Conservation (phyloP, 2,113 vertebrate species). For the Platycercus adscitus region DNA sequence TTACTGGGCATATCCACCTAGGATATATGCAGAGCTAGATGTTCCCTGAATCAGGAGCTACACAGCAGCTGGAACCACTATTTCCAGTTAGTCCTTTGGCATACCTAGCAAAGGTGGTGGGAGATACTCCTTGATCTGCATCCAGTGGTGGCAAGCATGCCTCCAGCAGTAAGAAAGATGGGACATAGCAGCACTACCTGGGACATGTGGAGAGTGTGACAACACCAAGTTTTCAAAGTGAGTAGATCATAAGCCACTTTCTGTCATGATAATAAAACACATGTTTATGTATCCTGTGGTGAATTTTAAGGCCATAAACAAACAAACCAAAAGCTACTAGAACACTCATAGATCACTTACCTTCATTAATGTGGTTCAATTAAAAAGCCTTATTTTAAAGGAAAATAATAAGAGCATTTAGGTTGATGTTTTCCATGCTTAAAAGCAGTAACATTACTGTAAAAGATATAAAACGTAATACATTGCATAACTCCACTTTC, state of each 20-base stretch:
- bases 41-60: not conserved
- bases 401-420: not conserved
- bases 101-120: not conserved
- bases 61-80: not conserved
- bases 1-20: no score
- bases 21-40: not conserved
- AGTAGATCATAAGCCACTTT: not conserved
- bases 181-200: fast-evolving
- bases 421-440: not conserved
- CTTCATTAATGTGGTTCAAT: not conserved
- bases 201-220: not conserved
- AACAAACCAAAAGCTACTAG: not conserved
- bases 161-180: not conserved
- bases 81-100: not conserved
- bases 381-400: not conserved
- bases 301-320: not conserved
- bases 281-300: not conserved
- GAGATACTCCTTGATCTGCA: no score
- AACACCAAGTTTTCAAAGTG: not conserved
- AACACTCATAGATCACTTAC: not conserved
- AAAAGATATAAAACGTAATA: not conserved
- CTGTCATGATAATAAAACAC: not conserved
- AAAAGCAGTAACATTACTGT: not conserved
- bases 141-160: fast-evolving
- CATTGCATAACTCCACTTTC: not conserved